Conservation (phyloP, 2,888 invertebrate species). For the Brenthis ino region DNA sequence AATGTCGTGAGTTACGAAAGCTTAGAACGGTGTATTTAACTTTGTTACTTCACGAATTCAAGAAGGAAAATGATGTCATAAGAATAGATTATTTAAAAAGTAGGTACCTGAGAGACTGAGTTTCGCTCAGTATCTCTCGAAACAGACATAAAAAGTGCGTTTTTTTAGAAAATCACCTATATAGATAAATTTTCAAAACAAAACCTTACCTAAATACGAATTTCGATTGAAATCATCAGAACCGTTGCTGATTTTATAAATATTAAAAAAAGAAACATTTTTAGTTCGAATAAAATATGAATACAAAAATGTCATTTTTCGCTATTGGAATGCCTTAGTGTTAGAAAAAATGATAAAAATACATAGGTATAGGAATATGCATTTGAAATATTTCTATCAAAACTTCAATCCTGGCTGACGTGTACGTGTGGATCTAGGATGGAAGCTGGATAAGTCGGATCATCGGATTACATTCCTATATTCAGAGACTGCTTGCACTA, state of each 20-base stretch:
- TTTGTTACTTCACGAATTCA: not conserved
- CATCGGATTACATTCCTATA: conserved; percentile 34
- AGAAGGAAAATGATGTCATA: not conserved
- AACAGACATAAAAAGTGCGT: too few relatives aligned
- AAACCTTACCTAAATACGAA: not conserved
- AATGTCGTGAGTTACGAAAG: conserved; percentile 14
- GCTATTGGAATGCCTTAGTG: too few relatives aligned
- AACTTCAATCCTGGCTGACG: conserved; percentile 19
- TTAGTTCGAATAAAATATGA: too few relatives aligned
- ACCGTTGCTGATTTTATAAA: too few relatives aligned
- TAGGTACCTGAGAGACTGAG: too few relatives aligned
- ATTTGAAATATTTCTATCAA: conserved; percentile 20
- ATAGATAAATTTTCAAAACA: not conserved
- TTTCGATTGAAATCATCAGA: not conserved
- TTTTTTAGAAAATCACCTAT: too few relatives aligned
- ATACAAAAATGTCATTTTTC: too few relatives aligned
- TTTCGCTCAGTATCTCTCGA: too few relatives aligned
- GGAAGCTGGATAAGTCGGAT: conserved; percentile 32
- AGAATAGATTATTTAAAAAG: too few relatives aligned
- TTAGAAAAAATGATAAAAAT: not conserved
- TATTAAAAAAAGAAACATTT: too few relatives aligned
- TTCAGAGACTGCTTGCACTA: conserved; percentile 28
- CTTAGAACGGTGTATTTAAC: conserved; percentile 2
- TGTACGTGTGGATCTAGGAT: conserved; percentile 22
- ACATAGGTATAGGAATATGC: not conserved